Conservation (phyloP, 2,113 vertebrate species). For the Melozone crissalis region DNA sequence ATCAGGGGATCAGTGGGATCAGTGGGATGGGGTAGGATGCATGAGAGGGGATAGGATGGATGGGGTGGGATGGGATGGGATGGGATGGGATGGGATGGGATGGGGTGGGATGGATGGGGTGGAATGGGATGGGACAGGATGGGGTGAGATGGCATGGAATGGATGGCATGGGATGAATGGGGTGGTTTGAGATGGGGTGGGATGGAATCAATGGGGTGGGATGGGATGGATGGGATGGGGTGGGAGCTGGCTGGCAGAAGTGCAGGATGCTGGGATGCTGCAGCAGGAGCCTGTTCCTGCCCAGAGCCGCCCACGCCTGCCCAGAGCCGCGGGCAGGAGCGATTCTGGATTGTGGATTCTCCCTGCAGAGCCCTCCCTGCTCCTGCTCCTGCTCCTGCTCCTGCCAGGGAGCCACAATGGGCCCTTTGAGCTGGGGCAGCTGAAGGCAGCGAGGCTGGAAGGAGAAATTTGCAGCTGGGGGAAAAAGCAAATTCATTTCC, state of each 20-base stretch:
- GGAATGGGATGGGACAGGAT: too few species aligned
- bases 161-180: too few species aligned
- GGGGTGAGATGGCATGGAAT: too few species aligned
- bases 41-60: too few species aligned
- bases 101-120: too few species aligned
- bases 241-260: fast-evolving
- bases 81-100: too few species aligned
- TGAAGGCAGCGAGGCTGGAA: constrained; percentile 70
- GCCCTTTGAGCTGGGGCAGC: constrained; percentile 80
- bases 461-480: constrained; percentile 77
- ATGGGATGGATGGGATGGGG: neutral
- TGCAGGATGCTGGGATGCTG: neutral
- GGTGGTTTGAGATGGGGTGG: too few species aligned
- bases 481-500: constrained; percentile 73
- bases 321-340: neutral
- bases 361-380: constrained; percentile 10
- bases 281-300: neutral
- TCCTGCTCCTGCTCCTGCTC: neutral
- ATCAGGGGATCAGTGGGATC: too few species aligned
- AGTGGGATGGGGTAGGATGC: too few species aligned
- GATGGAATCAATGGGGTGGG: too few species aligned
- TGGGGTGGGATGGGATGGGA: too few species aligned
- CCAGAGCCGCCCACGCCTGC: neutral
- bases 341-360: neutral
- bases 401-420: constrained; percentile 73